Percentiles rank a stretch among this genome's conserved stretches.
These are phyloP conservation scores for Megaustenia siamemsis DNA, from an alignment of 2,888 invertebrate genomes.

Conservation along the genomic window DNA sequence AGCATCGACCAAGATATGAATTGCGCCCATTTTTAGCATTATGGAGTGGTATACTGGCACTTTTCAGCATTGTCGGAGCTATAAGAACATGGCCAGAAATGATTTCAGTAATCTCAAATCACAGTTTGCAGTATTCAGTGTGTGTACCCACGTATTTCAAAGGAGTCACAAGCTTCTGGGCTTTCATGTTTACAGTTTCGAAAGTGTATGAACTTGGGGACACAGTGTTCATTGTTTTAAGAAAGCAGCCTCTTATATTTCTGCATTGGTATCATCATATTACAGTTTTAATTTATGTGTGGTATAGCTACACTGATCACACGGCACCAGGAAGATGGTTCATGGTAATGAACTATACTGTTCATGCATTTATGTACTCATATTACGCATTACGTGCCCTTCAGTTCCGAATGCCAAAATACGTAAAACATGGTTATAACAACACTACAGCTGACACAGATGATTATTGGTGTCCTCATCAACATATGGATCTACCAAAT, in stretches of 20 bases:
- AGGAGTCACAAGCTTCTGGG: constrained; percentile 97
- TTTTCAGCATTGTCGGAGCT: constrained; percentile 94
- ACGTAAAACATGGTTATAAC: constrained; percentile 94
- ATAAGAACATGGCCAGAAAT: constrained; percentile 94
- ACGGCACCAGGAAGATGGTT: constrained; percentile 80
- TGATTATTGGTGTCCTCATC: constrained; percentile 94
- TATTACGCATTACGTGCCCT: constrained; percentile 81
- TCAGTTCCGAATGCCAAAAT: constrained; percentile 82
- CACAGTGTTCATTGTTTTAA: constrained; percentile 80
- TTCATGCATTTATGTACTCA: constrained; percentile 82
- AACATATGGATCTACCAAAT: constrained; percentile 88
- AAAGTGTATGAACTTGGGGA: constrained; percentile 94
- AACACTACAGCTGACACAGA: constrained; percentile 92
- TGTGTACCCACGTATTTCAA: constrained; percentile 85
- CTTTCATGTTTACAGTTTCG: constrained; percentile 96
- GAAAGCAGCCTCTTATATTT: constrained; percentile 82
- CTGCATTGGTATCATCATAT: constrained; percentile 83
- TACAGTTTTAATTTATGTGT: constrained; percentile 81
- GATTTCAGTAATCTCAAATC: constrained; percentile 90
- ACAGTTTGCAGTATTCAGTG: constrained; percentile 96
- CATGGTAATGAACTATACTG: constrained; percentile 82
- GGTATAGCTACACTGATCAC: constrained; percentile 79
- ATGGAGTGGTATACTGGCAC: constrained; percentile 95
- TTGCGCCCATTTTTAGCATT: constrained; percentile 90
- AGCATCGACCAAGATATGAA: constrained; percentile 92